Conservation (phyloP, 2,888 invertebrate species). For the Plebejus anna region DNA sequence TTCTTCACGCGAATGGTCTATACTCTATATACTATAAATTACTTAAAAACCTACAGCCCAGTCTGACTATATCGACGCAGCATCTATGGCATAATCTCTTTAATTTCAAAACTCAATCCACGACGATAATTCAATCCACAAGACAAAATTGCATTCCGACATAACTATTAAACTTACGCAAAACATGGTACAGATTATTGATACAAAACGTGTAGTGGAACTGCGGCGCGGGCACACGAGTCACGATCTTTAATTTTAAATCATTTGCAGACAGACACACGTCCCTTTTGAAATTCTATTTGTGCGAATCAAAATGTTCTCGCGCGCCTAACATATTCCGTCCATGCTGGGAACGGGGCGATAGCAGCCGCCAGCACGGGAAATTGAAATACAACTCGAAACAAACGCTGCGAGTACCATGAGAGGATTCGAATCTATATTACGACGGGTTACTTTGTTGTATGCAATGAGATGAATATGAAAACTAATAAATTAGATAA, state of each 20-base stretch:
- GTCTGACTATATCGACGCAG: not conserved
- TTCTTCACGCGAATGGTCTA: too few species aligned
- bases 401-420: slow-evolving; percentile 7
- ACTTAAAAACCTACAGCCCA: not conserved
- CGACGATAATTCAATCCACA: slow-evolving; percentile 11
- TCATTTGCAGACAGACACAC: slow-evolving; percentile 40
- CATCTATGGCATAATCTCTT: not conserved
- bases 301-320: slow-evolving; percentile 58
- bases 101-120: slow-evolving; percentile 3
- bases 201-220: slow-evolving; percentile 35
- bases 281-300: slow-evolving; percentile 59
- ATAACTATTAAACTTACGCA: slow-evolving; percentile 21
- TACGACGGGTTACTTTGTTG: not conserved
- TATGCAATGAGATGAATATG: not conserved
- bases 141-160: slow-evolving; percentile 19
- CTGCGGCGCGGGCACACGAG: slow-evolving; percentile 34
- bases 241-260: slow-evolving; percentile 43
- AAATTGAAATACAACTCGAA: slow-evolving; percentile 31
- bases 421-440: slow-evolving; percentile 19
- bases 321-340: slow-evolving; percentile 46
- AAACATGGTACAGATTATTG: slow-evolving; percentile 29
- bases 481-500: not conserved
- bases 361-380: slow-evolving; percentile 24
- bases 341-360: slow-evolving; percentile 39
- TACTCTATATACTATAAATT: too few species aligned